Conservation (phyloP, 2,888 invertebrate genomes). For the Epistrophe grossulariae region DNA sequence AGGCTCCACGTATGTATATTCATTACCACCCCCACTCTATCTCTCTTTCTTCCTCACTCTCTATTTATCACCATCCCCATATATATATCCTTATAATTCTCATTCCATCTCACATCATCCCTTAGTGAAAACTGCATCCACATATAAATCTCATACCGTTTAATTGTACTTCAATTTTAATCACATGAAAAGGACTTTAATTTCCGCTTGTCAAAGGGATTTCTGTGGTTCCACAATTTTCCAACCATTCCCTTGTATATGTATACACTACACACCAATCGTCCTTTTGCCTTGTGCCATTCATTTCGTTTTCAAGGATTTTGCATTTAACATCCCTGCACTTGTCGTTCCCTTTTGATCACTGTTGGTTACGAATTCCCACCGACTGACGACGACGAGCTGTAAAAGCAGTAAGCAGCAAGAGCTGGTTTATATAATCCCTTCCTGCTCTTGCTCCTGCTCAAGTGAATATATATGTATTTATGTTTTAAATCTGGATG, state of each 20-base stretch:
- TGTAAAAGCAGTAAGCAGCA: background rate
- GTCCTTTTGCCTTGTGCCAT: conserved; percentile 29
- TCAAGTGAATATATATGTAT: background rate
- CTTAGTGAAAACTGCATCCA: conserved; percentile 30
- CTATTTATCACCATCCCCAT: background rate
- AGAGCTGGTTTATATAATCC: conserved; percentile 20
- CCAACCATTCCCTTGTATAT: background rate
- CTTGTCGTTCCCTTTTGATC: conserved; percentile 44
- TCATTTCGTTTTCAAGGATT: conserved; percentile 50
- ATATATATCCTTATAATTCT: too few relatives aligned
- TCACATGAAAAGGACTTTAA: conserved; percentile 78
- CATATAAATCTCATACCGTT: conserved; percentile 77
- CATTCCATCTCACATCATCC: background rate
- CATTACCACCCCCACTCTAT: background rate
- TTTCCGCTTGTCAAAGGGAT: conserved; percentile 78
- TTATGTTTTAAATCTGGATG: conserved; percentile 29
- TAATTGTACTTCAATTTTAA: conserved; percentile 79
- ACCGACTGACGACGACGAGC: background rate
- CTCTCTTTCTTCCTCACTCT: background rate
- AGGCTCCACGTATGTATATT: background rate
- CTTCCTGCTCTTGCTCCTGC: conserved; percentile 4
- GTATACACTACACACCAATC: background rate
- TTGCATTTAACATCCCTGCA: conserved; percentile 59
- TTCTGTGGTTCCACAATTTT: conserved; percentile 53
- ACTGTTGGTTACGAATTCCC: background rate